Evolutionary conservation across 2,797 vertebrate species (phyloP).

Genomic region (Spheniscus humboldti): DNA sequence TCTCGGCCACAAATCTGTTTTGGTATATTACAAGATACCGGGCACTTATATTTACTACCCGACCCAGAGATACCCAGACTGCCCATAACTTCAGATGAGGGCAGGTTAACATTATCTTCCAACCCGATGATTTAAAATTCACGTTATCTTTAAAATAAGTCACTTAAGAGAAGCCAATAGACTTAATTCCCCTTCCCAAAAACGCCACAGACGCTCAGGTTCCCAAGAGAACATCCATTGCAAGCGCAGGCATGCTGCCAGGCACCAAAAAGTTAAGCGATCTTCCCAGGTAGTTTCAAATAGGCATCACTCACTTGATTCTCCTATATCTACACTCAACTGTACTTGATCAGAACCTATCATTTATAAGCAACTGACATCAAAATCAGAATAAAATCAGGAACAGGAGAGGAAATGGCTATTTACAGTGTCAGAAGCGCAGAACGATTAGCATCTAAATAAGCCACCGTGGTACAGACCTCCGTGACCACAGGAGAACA

Average conservation of each 20-base stretch:
- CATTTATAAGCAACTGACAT: not conserved
- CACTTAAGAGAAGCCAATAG: conserved; percentile 22
- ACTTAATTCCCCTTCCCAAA: not conserved
- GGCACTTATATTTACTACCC: not conserved
- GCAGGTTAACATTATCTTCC: not conserved
- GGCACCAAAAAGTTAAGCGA: not conserved
- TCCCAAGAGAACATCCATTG: not conserved
- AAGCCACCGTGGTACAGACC: not conserved
- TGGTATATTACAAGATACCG: not conserved
- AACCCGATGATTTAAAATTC: not conserved
- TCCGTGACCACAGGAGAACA: not conserved
- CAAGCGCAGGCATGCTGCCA: not conserved
- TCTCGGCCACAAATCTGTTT: not conserved
- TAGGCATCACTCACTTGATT: not conserved
- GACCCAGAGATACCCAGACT: not conserved
- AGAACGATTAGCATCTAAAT: not conserved
- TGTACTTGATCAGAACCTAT: not conserved
- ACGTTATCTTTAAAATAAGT: not conserved
- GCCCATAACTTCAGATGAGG: not conserved
- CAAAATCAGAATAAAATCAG: not conserved
- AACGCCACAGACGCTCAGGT: not conserved
- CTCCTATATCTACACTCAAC: not conserved
- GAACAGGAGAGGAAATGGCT: not conserved
- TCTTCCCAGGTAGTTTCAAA: not conserved
- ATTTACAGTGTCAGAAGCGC: not conserved